Conservation (phyloP, 2,888 invertebrate species). For the Mesorhabditis spiculigera region DNA sequence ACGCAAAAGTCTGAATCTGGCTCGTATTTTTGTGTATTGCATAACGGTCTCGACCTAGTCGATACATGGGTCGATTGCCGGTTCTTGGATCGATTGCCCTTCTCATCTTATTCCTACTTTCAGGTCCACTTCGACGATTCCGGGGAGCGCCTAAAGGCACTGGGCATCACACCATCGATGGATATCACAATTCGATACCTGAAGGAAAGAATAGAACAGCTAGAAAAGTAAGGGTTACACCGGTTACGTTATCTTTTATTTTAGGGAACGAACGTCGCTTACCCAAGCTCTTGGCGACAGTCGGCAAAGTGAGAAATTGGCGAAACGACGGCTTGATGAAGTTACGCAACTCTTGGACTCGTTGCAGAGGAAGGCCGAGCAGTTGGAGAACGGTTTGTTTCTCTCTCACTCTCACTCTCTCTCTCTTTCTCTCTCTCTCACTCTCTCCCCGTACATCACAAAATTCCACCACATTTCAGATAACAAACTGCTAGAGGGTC, state of each 20-base stretch:
- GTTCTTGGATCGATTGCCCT: too few relatives aligned
- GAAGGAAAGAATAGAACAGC: constrained; percentile 34
- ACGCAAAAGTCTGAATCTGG: too few relatives aligned
- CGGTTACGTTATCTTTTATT: not conserved
- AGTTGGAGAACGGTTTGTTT: constrained; percentile 13
- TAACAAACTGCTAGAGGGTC: constrained; percentile 26
- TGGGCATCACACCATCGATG: constrained; percentile 31
- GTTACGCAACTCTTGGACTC: not conserved
- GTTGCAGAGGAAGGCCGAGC: constrained; percentile 10
- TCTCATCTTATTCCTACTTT: too few relatives aligned
- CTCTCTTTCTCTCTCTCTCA: constrained; percentile 2
- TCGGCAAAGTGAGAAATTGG: not conserved
- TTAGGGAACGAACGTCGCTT: too few relatives aligned
- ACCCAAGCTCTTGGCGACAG: not conserved
- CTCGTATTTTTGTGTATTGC: too few relatives aligned
- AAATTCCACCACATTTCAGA: constrained; percentile 11
- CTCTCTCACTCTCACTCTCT: not conserved
- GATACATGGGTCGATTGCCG: too few relatives aligned
- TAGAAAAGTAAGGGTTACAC: constrained; percentile 26
- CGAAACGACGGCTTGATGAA: not conserved
- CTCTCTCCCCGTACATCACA: not conserved
- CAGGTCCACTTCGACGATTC: constrained; percentile 19
- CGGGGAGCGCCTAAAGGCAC: not conserved
- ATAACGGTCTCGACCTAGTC: too few relatives aligned
- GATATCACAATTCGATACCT: constrained; percentile 32